These are phyloP conservation scores for Rhinoderma darwinii DNA, from an alignment of 2,113 vertebrate species.

Conservation along the genomic window DNA sequence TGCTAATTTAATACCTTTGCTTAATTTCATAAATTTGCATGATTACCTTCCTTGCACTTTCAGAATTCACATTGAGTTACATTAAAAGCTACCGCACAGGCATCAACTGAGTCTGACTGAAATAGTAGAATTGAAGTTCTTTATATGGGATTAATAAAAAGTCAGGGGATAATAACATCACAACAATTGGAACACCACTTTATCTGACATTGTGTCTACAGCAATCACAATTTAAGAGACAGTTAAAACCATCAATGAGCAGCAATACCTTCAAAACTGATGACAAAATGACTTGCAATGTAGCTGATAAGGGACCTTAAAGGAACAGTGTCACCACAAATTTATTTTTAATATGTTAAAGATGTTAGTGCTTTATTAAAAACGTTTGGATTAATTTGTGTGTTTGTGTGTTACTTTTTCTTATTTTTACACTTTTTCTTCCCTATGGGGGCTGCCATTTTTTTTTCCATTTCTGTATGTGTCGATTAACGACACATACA, in stretches of 20 bases:
- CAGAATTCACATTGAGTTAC: neutral
- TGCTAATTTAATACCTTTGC: too few species aligned
- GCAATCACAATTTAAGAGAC: neutral
- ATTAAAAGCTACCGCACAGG: neutral
- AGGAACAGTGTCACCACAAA: too few species aligned
- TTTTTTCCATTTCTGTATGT: too few species aligned
- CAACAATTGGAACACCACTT: slow-evolving; percentile 45
- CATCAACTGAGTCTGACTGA: neutral
- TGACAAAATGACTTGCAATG: slow-evolving; percentile 16
- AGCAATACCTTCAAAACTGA: slow-evolving; percentile 12
- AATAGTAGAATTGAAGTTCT: neutral
- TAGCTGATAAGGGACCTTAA: slow-evolving; percentile 6
- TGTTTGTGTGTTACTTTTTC: too few species aligned
- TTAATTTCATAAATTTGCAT: neutral
- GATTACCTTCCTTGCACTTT: neutral
- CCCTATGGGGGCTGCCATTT: too few species aligned
- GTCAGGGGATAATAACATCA: slow-evolving; percentile 19
- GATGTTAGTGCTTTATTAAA: too few species aligned
- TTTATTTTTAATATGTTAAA: too few species aligned
- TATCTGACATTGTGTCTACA: slow-evolving; percentile 36
- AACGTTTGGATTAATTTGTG: too few species aligned
- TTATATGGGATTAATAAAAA: slow-evolving; percentile 34
- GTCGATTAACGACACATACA: too few species aligned
- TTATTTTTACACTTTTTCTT: too few species aligned
- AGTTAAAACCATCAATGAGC: slow-evolving; percentile 34